Evolutionary conservation across 2,113 vertebrate species (phyloP).

Genomic region (Cyprinodon brontotheroides): DNA sequence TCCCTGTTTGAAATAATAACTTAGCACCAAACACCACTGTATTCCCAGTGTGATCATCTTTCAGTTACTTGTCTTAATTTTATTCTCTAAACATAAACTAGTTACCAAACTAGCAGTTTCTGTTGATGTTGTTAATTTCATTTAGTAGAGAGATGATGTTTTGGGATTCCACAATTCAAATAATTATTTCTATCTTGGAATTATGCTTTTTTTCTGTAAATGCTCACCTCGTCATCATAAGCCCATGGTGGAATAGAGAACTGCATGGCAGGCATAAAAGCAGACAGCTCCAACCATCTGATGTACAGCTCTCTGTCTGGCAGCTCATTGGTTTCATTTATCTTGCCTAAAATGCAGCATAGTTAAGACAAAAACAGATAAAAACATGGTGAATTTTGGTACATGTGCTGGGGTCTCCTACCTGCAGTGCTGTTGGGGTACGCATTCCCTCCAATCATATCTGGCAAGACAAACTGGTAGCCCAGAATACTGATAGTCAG

Average conservation of each 20-base stretch:
- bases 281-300: slow-evolving; percentile 93
- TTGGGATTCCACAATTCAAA: neutral
- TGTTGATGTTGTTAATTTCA: too few species aligned
- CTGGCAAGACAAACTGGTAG: slow-evolving; percentile 88
- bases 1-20: too few species aligned
- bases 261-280: slow-evolving; percentile 98
- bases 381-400: neutral
- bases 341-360: slow-evolving; percentile 32
- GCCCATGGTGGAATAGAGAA: slow-evolving; percentile 95
- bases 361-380: neutral
- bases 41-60: too few species aligned
- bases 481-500: slow-evolving; percentile 92
- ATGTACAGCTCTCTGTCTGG: slow-evolving; percentile 93
- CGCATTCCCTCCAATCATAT: slow-evolving; percentile 89
- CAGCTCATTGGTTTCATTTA: slow-evolving; percentile 46
- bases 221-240: slow-evolving; percentile 83
- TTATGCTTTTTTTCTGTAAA: neutral
- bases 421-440: slow-evolving; percentile 77
- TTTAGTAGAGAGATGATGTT: neutral
- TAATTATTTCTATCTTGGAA: neutral
- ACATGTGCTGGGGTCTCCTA: slow-evolving; percentile 11
- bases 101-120: too few species aligned
- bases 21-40: too few species aligned
- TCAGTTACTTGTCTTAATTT: too few species aligned
- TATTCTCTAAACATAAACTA: too few species aligned